Base-by-base conservation (phyloP, 1,140 invertebrate genomes). In the Hyles euphorbiae region DNA sequence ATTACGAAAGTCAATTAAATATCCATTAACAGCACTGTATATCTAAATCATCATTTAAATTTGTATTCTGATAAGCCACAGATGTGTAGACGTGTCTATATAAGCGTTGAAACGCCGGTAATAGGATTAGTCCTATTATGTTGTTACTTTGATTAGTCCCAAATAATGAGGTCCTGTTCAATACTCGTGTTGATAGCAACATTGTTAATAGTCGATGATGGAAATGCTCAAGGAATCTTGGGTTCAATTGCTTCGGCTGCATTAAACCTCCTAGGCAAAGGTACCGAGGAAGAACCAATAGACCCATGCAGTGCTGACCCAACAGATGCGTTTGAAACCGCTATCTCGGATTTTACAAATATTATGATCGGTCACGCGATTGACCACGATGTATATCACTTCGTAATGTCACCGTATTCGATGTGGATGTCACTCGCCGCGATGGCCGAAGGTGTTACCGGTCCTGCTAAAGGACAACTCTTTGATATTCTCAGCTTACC, bases 401-500 rank as follows among this genome's bases (percentile, higher is more conserved):
- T 59, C 33, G 53, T 63, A 7, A 51, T 46, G 9, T 57, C 63
- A 3, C 50, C 55, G 10, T 33, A 22, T 45, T 56, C 54, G 5
- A 60, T 54, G 4, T 65, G 62, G 62, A 9, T 56, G 6, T 33
- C 54, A 36, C n/a, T 64, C 22, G 58, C 62, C 2, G 58, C 56
- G 0, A 12, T 65, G 2, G 63, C 58, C 7, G 63, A 65, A 54
- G 63, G 63, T 4, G 33, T 50, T 0, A 54, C 57, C 10, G 32
- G 11, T 10, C 3, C 8, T 7, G 50, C 50, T 7, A 49, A 60
- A 9, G 5, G 44, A 12, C 34, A 65, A 40, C 51, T 60, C 11
- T 57, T 60, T 46, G 5, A 54, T 33, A 5, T 58, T 32, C 47
- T 65, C 5, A 44, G 53, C 34, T 40, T 64, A 10, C 62, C 62